phyloP scores from a whole-genome alignment of 2,113 vertebrate species.

The Crotalus viridis region DNA sequence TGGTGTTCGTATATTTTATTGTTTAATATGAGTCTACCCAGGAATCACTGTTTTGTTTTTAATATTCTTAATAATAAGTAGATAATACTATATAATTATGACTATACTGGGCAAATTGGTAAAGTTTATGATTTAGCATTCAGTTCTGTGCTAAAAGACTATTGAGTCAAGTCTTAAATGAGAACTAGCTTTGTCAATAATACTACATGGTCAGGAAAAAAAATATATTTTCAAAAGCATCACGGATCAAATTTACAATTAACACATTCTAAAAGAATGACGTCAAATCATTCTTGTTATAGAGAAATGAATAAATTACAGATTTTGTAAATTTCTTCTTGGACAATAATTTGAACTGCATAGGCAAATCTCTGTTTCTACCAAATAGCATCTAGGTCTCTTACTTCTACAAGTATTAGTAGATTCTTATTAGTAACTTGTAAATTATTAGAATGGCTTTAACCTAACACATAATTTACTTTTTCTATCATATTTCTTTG shows the following conservation, averaged over 20 bases:
- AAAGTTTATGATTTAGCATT: background rate
- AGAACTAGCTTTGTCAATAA: background rate
- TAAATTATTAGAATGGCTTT: background rate
- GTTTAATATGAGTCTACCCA: too few species aligned
- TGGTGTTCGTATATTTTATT: too few species aligned
- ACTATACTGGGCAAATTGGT: background rate
- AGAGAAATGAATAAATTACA: background rate
- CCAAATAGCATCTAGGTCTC: background rate
- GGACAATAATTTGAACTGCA: background rate
- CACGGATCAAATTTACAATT: background rate
- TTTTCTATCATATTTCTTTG: background rate
- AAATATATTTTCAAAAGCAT: background rate
- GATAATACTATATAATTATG: background rate
- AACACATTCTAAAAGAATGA: background rate
- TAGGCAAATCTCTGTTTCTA: background rate
- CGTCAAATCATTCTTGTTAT: background rate
- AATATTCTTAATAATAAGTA: background rate
- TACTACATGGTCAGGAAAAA: background rate
- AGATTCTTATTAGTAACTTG: background rate
- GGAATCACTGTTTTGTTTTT: too few species aligned
- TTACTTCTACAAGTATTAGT: background rate
- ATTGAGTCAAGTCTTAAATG: background rate
- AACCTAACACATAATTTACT: background rate
- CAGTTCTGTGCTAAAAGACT: background rate
- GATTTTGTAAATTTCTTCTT: background rate